Base-by-base conservation (phyloP, 2,888 invertebrate species). In the Aphidius colemani region DNA sequence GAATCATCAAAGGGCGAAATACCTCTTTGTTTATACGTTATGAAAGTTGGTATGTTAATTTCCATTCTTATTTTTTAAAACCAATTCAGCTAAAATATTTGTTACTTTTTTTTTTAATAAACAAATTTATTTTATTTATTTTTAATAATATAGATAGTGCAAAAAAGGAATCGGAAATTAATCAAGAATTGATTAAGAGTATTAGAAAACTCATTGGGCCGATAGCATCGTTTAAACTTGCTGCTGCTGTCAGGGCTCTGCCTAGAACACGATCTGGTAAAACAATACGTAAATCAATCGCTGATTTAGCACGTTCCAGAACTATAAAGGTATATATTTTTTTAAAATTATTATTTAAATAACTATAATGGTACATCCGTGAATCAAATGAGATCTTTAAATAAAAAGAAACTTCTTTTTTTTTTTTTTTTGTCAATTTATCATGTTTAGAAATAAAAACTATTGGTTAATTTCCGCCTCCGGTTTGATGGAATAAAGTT, bases 1-100 rank as follows among this genome's bases (percentile, higher is more conserved):
- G 96, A 97, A 77, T 81, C 87, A 0, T 92, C 95, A 0, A 97
- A 97, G 78, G 96, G 95, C 13, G 93, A 96, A 78, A 89, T 96
- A 13, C 96, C 96, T 0, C 83, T 96, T 3, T 96, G 95, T 69
- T 84, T 97, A 0, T 95, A 92, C 76, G 91, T 96, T 3, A 88
- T 90, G 78, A 89, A 88, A 74, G 88, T 88, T 70, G 86, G 87
- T 85, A 73, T 65, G 30, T 65, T 66, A 8, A 18, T 18, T 18
- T 18, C 13, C 2, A 18, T 18, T 18, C 2, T 2, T 18, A 18
- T 1, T 18, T 18, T 1, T 18, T 2, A 1, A 18, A 18, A 18
- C 73, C 53, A 1, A 74, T 80, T 0, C 82, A 82, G 71, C 10
- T 43, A 18, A 30, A 43, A 13, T 9, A 10, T 61, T 61, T 63